Evolutionary conservation across 2,797 vertebrate genomes (phyloP).

Genomic region (Lithobates pipiens): DNA sequence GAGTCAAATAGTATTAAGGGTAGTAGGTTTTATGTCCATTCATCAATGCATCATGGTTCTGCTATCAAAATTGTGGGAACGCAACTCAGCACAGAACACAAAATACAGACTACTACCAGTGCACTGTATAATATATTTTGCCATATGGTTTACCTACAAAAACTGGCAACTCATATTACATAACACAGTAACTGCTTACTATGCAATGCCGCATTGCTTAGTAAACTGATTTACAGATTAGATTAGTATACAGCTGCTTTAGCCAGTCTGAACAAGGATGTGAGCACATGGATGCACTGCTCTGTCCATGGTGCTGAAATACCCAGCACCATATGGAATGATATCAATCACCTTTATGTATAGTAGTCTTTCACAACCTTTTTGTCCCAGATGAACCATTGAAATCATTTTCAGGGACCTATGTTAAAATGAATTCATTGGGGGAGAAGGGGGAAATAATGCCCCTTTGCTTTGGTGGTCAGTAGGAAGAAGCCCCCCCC

Average conservation of each 20-base stretch:
- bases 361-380: no score
- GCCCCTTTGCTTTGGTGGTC: no score
- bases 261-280: neutral
- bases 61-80: neutral
- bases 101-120: neutral
- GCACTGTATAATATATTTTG: neutral
- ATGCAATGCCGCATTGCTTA: neutral
- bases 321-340: neutral
- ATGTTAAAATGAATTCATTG: no score
- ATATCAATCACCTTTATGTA: neutral
- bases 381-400: no score
- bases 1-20: no score
- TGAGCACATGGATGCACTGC: neutral
- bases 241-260: neutral
- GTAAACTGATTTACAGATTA: neutral
- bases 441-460: no score
- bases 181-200: neutral
- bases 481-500: no score
- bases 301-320: conserved; percentile 58
- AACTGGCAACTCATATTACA: neutral
- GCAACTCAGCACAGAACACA: neutral
- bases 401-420: no score
- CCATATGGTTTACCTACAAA: neutral
- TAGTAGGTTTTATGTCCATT: no score
- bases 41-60: no score